Evolutionary conservation across 2,888 invertebrate genomes (phyloP).

Genomic region (Adela reaumurella): DNA sequence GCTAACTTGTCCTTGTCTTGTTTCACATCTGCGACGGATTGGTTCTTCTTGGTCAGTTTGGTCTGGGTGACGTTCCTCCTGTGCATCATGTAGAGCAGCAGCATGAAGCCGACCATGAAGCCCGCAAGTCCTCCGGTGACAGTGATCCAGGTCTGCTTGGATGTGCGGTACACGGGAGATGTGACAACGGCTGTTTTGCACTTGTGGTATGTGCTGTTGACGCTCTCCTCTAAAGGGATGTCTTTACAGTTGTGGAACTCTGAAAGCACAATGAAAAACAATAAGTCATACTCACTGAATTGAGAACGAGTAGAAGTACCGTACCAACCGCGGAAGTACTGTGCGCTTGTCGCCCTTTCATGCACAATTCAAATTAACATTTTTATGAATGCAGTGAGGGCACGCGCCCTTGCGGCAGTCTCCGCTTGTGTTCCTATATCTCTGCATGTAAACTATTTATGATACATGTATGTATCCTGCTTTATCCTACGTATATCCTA

Average conservation of each 20-base stretch:
- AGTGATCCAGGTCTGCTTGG: constrained; percentile 43
- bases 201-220: constrained; percentile 28
- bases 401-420: too few species aligned
- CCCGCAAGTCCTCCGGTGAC: constrained; percentile 41
- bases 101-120: constrained; percentile 42
- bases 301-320: too few species aligned
- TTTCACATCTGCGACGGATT: constrained; percentile 1
- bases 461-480: too few species aligned
- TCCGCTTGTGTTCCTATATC: too few species aligned
- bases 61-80: constrained; percentile 43
- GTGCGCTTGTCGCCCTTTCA: too few species aligned
- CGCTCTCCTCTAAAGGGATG: constrained; percentile 18
- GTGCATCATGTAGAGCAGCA: constrained; percentile 45
- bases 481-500: too few species aligned
- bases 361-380: too few species aligned
- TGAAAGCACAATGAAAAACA: too few species aligned
- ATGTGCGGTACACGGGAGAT: constrained; percentile 15
- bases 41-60: constrained; percentile 25
- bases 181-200: constrained; percentile 22
- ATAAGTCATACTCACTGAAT: too few species aligned
- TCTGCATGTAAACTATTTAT: too few species aligned
- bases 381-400: too few species aligned
- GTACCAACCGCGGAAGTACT: too few species aligned
- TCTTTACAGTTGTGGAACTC: constrained; percentile 34
- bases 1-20: constrained; percentile 25